Conservation (phyloP, 2,113 vertebrate genomes). For the Hippocampus mohnikei region DNA sequence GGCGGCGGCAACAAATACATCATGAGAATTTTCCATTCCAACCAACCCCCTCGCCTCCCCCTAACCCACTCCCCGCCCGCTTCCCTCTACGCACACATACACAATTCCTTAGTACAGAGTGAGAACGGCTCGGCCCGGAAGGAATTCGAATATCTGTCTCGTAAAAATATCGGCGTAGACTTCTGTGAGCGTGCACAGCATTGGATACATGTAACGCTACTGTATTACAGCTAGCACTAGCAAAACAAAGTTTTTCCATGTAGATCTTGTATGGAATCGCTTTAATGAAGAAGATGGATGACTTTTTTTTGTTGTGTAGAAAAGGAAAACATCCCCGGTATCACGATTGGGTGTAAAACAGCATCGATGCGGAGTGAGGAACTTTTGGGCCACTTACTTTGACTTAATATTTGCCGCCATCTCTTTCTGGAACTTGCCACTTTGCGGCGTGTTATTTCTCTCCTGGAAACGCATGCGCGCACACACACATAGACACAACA, state of each 20-base stretch:
- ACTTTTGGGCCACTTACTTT: conserved; percentile 62
- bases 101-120: conserved; percentile 19
- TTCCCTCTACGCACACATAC: conserved; percentile 13
- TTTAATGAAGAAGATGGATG: not conserved
- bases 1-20: conserved; percentile 66
- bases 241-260: not conserved
- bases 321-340: not conserved
- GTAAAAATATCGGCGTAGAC: conserved; percentile 29
- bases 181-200: conserved; percentile 5
- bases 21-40: conserved; percentile 77
- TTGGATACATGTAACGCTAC: not conserved
- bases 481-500: conserved; percentile 25
- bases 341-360: too few species aligned
- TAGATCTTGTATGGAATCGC: not conserved
- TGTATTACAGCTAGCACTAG: not conserved
- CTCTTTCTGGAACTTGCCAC: conserved; percentile 72
- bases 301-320: not conserved
- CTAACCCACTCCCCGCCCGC: conserved; percentile 13
- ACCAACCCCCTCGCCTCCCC: conserved; percentile 34
- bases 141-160: conserved; percentile 49
- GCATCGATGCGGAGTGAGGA: too few species aligned
- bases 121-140: conserved; percentile 24
- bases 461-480: conserved; percentile 56
- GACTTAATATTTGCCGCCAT: conserved; percentile 65
- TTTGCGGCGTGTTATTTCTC: conserved; percentile 67